Base-by-base conservation (phyloP, 2,888 invertebrate species). In the Idaea straminata region DNA sequence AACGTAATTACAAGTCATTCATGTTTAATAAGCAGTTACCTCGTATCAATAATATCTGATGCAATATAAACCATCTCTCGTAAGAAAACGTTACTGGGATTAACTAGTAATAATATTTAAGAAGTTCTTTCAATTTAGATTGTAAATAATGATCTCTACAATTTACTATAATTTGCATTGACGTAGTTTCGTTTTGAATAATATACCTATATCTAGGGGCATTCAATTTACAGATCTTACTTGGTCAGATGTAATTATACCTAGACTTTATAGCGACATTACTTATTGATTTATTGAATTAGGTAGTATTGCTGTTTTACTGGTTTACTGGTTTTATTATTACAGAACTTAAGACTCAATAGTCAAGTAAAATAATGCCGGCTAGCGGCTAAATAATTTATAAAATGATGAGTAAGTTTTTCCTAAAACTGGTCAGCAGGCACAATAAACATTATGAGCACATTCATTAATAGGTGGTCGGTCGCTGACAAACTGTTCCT, bases 391-490 rank as follows among this genome's bases (percentile, higher is more conserved):
- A 80, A 80, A 84, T 87, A 84, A 89, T 88, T 88, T 85, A 88
- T 81, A 86, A 84, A 88, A 85, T 83, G 84, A 88, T 88, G 85
- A 89, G 83, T 85, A 87, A 81, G 77, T 82, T 83, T 84, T 81
- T 81, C 82, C 82, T 77, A 81, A 88, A 87, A 86, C 83, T 81
- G 82, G 86, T 91, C 88, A 87, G 89, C 87, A 83, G 88, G 88
- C 77, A 85, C 86, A 89, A 91, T 91, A 88, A 91, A 88, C 85
- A 87, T 89, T 88, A 91, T 86, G 87, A 84, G 83, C 85, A 85
- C 87, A 89, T 89, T 90, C 89, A 89, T 91, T 92, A 90, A 88
- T 89, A 88, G 91, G 83, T 87, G 87, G 85, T 90, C 88, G 87
- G 85, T 90, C 88, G 87, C 90, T 87, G 89, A 86, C 91, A 89